These are phyloP conservation scores for Drosophila eohydei DNA, from an alignment of 2,888 invertebrate genomes.

Conservation along the genomic window DNA sequence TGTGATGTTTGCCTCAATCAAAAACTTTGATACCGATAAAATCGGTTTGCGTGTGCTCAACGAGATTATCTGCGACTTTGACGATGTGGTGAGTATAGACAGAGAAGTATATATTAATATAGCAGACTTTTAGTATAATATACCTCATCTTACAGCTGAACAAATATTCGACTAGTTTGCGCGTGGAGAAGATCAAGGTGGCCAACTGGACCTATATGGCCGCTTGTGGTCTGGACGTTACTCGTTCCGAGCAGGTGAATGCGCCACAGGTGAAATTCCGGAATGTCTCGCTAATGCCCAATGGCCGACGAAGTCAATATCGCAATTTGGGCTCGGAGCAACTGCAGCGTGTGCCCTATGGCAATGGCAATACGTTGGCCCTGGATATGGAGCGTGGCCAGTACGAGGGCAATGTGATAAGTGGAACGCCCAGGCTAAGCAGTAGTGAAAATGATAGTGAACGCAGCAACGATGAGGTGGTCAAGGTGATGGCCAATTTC, in stretches of 20 bases:
- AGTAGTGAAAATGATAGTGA: constrained; percentile 67
- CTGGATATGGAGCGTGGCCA: constrained; percentile 69
- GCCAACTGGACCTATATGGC: constrained; percentile 99
- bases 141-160: constrained; percentile 86
- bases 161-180: constrained; percentile 86
- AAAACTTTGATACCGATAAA: constrained; percentile 89
- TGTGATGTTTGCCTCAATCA: constrained; percentile 98
- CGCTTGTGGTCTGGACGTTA: constrained; percentile 94
- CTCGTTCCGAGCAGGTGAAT: constrained; percentile 86
- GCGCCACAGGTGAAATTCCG: constrained; percentile 84
- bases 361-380: constrained; percentile 65
- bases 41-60: constrained; percentile 92
- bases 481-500: constrained; percentile 89
- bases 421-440: constrained; percentile 39
- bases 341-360: constrained; percentile 60
- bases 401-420: constrained; percentile 72
- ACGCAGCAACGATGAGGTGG: constrained; percentile 84
- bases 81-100: constrained; percentile 88
- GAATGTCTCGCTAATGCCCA: constrained; percentile 81
- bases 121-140: background rate
- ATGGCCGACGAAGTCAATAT: constrained; percentile 81
- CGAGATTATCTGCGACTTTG: constrained; percentile 96
- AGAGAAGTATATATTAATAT: too few relatives aligned
- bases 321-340: constrained; percentile 51
- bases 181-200: constrained; percentile 98